Evolutionary conservation across 2,888 invertebrate genomes (phyloP).

Genomic region (Andrena haemorrhoa): DNA sequence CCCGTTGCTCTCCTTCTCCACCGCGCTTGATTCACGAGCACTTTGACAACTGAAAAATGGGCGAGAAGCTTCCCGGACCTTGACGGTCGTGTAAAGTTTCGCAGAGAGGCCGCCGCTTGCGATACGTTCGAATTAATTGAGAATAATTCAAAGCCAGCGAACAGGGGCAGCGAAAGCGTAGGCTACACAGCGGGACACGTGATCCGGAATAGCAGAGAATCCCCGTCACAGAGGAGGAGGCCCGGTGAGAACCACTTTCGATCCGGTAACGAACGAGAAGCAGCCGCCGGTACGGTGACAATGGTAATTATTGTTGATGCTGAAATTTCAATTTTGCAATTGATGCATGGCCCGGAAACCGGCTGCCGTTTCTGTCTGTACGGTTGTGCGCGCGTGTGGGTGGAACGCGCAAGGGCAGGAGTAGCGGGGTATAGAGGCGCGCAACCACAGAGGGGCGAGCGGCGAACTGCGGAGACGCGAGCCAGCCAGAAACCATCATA

Average conservation of each 20-base stretch:
- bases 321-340: slow-evolving; percentile 82
- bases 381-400: not conserved
- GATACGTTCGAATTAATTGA: not conserved
- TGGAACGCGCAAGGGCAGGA: slow-evolving; percentile 54
- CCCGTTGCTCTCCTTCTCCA: not conserved
- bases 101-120: not conserved
- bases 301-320: slow-evolving; percentile 80
- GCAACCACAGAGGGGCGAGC: slow-evolving; percentile 76
- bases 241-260: slow-evolving; percentile 68
- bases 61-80: not conserved
- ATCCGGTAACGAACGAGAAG: slow-evolving; percentile 67
- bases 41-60: not conserved
- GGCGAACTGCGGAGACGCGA: slow-evolving; percentile 79
- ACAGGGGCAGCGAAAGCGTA: not conserved
- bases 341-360: slow-evolving; percentile 77
- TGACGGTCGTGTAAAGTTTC: not conserved
- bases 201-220: slow-evolving; percentile 4
- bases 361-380: slow-evolving; percentile 50
- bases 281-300: slow-evolving; percentile 73
- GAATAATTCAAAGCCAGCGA: not conserved
- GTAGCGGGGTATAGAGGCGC: slow-evolving; percentile 22
- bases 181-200: not conserved
- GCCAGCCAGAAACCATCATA: slow-evolving; percentile 83
- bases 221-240: not conserved
- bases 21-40: not conserved